Percentiles rank a stretch among this genome's conserved stretches.
These are phyloP conservation scores for Euspilapteryx auroguttella DNA, from an alignment of 2,888 invertebrate genomes.

Conservation along the genomic window DNA sequence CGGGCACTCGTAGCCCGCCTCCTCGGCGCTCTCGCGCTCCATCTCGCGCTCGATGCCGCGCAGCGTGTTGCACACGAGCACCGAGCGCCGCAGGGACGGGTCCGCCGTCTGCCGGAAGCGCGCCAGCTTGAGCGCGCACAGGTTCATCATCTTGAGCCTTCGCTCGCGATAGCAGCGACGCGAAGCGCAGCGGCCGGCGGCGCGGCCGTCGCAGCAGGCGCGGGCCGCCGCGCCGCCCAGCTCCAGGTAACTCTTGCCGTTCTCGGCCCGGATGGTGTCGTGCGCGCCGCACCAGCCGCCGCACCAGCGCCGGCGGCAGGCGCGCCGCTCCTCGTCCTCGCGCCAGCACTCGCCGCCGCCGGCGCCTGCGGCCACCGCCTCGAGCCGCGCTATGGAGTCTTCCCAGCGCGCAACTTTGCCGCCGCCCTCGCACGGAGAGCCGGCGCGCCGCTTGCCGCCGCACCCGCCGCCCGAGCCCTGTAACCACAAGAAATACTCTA, in stretches of 20 bases:
- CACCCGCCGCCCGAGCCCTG: slow-evolving; percentile 58
- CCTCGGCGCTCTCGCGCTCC: slow-evolving; percentile 67
- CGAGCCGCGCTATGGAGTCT: slow-evolving; percentile 50
- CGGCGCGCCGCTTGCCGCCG: slow-evolving; percentile 56
- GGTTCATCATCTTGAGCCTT: slow-evolving; percentile 85
- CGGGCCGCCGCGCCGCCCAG: slow-evolving; percentile 79
- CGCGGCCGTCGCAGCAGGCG: slow-evolving; percentile 74
- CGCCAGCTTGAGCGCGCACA: slow-evolving; percentile 90
- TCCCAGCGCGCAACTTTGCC: slow-evolving; percentile 57
- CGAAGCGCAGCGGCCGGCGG: slow-evolving; percentile 76
- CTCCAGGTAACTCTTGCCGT: slow-evolving; percentile 88
- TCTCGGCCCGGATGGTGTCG: slow-evolving; percentile 87
- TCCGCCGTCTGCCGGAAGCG: slow-evolving; percentile 86
- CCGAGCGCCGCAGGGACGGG: slow-evolving; percentile 85
- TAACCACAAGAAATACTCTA: slow-evolving; percentile 18
- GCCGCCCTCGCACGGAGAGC: slow-evolving; percentile 52
- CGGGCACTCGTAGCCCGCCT: slow-evolving; percentile 49
- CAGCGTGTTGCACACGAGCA: slow-evolving; percentile 90
- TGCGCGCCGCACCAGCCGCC: slow-evolving; percentile 61
- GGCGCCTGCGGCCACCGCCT: slow-evolving; percentile 64
- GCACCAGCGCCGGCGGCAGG: slow-evolving; percentile 60
- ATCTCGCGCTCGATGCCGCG: slow-evolving; percentile 88
- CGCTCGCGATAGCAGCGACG: slow-evolving; percentile 83
- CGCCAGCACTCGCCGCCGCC: slow-evolving; percentile 65
- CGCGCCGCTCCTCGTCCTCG: slow-evolving; percentile 54